Evolutionary conservation across 2,797 vertebrate genomes (phyloP).

Genomic region (Pampus argenteus): DNA sequence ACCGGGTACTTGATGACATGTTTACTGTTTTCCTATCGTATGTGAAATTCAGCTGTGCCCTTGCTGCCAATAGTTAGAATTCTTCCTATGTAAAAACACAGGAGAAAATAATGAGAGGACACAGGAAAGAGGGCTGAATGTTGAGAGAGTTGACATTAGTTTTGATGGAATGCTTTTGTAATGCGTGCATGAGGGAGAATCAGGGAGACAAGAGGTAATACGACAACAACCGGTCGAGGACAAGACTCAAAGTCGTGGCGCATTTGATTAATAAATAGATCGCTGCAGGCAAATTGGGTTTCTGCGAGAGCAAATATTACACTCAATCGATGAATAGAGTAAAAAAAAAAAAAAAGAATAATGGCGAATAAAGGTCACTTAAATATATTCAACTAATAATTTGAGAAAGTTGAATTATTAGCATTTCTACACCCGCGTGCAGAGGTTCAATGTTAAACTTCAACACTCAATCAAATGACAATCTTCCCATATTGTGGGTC

Average conservation of each 20-base stretch:
- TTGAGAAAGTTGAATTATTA: no score
- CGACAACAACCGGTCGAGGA: constrained; percentile 41
- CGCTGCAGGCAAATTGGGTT: constrained; percentile 24
- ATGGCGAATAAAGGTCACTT: neutral
- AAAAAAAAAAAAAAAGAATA: neutral
- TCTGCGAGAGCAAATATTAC: constrained; percentile 8
- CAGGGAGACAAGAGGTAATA: neutral
- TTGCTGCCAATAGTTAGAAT: constrained; percentile 7
- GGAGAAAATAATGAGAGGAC: neutral
- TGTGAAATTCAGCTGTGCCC: constrained; percentile 3
- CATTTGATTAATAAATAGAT: constrained; percentile 39
- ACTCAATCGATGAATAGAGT: neutral
- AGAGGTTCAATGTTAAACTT: no score
- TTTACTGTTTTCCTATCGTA: constrained; percentile 2
- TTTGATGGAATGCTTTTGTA: constrained; percentile 18
- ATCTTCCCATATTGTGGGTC: no score
- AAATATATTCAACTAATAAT: neutral
- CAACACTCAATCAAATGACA: no score
- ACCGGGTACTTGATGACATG: constrained; percentile 1
- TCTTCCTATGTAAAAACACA: neutral
- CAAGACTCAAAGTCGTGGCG: constrained; percentile 28
- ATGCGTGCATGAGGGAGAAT: constrained; percentile 29
- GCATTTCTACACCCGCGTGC: no score
- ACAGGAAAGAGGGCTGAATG: neutral
- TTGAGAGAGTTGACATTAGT: constrained; percentile 15